phyloP scores from a whole-genome alignment of 1,140 invertebrate species.

The Lasioglossum albipes region DNA sequence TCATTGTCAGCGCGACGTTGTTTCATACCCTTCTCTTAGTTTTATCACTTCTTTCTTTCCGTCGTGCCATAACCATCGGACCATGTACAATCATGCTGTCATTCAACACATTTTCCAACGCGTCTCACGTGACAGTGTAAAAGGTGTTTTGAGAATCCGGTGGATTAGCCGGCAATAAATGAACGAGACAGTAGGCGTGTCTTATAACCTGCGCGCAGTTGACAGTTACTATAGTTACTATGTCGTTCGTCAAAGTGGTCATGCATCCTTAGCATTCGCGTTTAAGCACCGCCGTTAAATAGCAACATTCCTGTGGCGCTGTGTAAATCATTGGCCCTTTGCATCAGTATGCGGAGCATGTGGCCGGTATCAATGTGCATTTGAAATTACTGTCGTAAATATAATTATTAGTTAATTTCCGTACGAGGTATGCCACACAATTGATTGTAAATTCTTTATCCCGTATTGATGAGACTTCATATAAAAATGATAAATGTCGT shows the following conservation, averaged over 20 bases:
- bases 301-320: constrained; percentile 37
- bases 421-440: no score
- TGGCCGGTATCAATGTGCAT: no score
- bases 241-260: constrained; percentile 19
- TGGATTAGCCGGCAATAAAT: constrained; percentile 68
- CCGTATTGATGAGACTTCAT: no score
- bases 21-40: no score
- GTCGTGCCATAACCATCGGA: no score
- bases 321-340: constrained; percentile 49
- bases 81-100: background rate
- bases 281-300: constrained; percentile 38
- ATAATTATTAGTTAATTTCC: background rate
- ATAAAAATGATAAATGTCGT: no score
- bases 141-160: constrained; percentile 17
- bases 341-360: constrained; percentile 11
- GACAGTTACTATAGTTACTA: constrained; percentile 21
- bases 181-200: constrained; percentile 58
- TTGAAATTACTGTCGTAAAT: background rate
- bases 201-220: constrained; percentile 8
- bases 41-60: no score
- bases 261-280: constrained; percentile 23
- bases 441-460: no score
- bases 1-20: no score
- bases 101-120: background rate
- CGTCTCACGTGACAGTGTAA: background rate